Conservation (phyloP, 2,888 invertebrate species). For the Neria commutata region DNA sequence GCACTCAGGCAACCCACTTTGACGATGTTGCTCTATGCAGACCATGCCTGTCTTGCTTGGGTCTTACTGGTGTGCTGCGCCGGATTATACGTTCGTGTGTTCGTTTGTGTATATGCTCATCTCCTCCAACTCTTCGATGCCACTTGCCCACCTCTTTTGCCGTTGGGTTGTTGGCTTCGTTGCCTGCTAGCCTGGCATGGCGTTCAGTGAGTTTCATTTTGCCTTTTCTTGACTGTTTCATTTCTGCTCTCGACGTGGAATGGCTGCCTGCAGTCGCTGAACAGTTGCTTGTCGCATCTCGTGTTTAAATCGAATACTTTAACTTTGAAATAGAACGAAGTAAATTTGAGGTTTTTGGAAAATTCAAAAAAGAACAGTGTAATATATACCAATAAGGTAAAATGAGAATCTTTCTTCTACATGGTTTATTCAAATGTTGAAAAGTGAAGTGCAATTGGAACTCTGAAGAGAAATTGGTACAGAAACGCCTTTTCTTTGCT, state of each 20-base stretch:
- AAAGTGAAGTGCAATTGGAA: too few species aligned
- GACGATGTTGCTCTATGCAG: too few species aligned
- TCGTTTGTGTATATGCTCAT: neutral
- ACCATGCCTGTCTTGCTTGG: too few species aligned
- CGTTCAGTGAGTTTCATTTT: conserved; percentile 8
- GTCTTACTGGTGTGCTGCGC: neutral
- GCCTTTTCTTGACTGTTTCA: conserved; percentile 22
- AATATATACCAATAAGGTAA: neutral
- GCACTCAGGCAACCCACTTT: too few species aligned
- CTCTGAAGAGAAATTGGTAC: too few species aligned
- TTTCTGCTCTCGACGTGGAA: conserved; percentile 31
- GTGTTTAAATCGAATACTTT: conserved; percentile 1
- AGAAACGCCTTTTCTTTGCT: too few species aligned
- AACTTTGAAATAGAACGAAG: neutral
- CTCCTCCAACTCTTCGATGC: neutral
- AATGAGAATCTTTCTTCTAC: too few species aligned
- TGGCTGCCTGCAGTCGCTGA: conserved; percentile 19
- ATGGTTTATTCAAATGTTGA: too few species aligned
- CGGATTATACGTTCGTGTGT: too few species aligned
- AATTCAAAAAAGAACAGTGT: neutral
- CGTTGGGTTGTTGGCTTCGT: conserved; percentile 8
- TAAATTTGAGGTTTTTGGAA: neutral
- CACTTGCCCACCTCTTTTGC: neutral
- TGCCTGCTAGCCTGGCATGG: neutral
- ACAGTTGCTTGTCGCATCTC: conserved; percentile 4